Conservation (phyloP, 2,888 invertebrate genomes). For the Ryuthela nishihirai region DNA sequence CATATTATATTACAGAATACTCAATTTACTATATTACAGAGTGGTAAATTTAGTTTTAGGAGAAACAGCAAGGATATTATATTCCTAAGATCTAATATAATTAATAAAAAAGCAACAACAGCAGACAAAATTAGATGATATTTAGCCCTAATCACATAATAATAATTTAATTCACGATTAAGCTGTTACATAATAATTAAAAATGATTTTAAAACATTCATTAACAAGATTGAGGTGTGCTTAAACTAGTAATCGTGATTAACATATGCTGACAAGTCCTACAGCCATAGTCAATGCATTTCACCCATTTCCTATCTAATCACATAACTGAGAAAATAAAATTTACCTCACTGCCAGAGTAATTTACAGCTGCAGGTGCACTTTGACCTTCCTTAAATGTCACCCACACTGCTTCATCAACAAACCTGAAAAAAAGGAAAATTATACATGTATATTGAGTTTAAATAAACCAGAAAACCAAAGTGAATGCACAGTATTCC, state of each 20-base stretch:
- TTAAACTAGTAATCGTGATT: background rate
- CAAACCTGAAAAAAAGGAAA: conserved; percentile 57
- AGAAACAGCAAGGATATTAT: no score
- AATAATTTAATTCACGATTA: no score
- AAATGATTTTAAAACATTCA: no score
- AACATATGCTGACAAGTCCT: background rate
- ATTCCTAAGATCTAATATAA: no score
- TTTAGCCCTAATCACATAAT: no score
- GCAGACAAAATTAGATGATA: no score
- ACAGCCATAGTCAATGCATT: background rate
- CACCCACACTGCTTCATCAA: conserved; percentile 83
- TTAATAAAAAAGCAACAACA: no score
- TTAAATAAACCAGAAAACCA: background rate
- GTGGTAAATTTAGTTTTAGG: no score
- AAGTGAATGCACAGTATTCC: background rate
- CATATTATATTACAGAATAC: no score
- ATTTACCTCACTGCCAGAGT: conserved; percentile 49
- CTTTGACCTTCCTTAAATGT: conserved; percentile 87
- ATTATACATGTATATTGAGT: background rate
- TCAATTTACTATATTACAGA: no score
- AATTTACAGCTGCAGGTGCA: conserved; percentile 61
- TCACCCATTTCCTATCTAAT: background rate
- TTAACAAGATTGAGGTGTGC: no score
- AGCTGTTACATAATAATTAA: no score
- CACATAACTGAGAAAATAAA: background rate